Evolutionary conservation across 2,888 invertebrate species (phyloP), one percentile per base, ranked within the genome.

Genomic region (Caenorhabditis panamensis): DNA sequence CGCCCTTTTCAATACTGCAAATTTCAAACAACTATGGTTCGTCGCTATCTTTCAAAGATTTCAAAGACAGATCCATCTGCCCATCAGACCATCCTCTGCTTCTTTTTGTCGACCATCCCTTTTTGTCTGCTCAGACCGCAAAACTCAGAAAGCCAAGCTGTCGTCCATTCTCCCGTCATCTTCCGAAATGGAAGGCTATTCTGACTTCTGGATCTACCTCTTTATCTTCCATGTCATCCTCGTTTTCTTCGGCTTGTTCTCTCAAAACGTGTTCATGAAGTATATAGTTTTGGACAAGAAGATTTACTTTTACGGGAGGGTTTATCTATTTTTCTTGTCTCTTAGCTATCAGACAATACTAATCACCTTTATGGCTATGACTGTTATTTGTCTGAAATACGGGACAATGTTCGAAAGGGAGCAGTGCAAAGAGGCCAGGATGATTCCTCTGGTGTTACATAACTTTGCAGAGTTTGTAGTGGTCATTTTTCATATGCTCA

Each of bases 321-420:
- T 71, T 22, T 54, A 71, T 18, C 11, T 71, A 11, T 71, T 71
- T 13, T 54, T 71, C 36, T 31, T 71, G 18, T 71, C 71, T 9
- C 3, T 71, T 31, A 62, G 71, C 31, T 71, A 71, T 36, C 71
- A 71, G 31, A 8, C 47, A 8, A 62, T 71, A 20, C 28, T 71
- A 1, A 24, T 62, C 3, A 62, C 62, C 5, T 71, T 71, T 24
- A 2, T 71, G 4, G 44, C 47, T 16, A 71, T 71, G 62, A 62
- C 71, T 6, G 13, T 20, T 1, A 53, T 71, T 28, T 71, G 71
- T 47, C 71, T 71, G 0, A 26, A 28, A 6, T 71, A 47, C 36
- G 71, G 71, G 18, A 44, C 71, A 41, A 71, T 71, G 54, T 71
- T 71, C 37, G 71, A 71, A 31, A 36, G 62, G 13, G 54, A 59